Evolutionary conservation across 2,797 vertebrate species (phyloP).

Genomic region (Amazonetta brasiliensis): DNA sequence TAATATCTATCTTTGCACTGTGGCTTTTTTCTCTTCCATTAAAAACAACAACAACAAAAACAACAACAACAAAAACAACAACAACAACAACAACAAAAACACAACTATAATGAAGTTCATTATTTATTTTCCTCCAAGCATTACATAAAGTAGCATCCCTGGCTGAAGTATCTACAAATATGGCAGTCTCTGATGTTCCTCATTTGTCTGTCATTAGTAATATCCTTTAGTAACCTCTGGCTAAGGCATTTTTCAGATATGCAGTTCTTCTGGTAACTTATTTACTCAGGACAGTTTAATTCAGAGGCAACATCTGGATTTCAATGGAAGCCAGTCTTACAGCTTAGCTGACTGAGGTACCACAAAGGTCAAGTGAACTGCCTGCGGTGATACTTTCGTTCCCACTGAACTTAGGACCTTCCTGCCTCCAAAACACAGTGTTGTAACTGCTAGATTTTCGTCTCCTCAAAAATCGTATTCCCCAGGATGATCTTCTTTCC

Average conservation of each 20-base stretch:
- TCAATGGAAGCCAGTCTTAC: slow-evolving; percentile 74
- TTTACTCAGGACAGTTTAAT: slow-evolving; percentile 76
- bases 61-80: no score
- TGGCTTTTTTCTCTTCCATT: neutral
- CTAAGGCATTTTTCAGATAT: slow-evolving; percentile 72
- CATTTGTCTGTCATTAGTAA: slow-evolving; percentile 56
- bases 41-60: no score
- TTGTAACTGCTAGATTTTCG: slow-evolving; percentile 28
- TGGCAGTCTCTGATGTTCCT: slow-evolving; percentile 10
- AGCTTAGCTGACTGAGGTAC: slow-evolving; percentile 74
- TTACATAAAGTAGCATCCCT: slow-evolving; percentile 11
- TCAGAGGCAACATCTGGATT: slow-evolving; percentile 75
- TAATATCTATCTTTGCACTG: neutral
- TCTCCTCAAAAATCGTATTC: slow-evolving; percentile 47
- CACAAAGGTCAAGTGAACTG: slow-evolving; percentile 72
- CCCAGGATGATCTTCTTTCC: slow-evolving; percentile 19
- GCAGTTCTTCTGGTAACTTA: slow-evolving; percentile 70
- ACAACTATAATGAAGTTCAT: neutral
- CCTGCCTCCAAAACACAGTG: slow-evolving; percentile 38
- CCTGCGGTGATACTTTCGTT: slow-evolving; percentile 73
- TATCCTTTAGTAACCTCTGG: slow-evolving; percentile 52
- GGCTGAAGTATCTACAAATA: slow-evolving; percentile 24
- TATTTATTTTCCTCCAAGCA: neutral
- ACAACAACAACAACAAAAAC: no score
- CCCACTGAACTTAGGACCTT: slow-evolving; percentile 60